Base-by-base conservation (phyloP, 2,888 invertebrate genomes). In the Sclerodermus sp. region DNA sequence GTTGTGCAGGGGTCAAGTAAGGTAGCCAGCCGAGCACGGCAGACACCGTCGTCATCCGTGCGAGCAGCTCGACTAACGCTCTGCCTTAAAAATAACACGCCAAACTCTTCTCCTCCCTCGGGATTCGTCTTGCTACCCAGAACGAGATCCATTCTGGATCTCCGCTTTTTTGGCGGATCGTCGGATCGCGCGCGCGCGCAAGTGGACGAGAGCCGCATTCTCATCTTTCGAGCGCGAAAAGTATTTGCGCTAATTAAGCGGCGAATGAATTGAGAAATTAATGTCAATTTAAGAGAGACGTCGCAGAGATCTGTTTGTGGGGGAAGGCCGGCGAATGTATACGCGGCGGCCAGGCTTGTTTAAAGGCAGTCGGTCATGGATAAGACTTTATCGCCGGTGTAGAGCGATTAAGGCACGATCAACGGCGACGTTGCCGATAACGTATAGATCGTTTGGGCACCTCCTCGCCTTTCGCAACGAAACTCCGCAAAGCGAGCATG, bases 1-100 rank as follows among this genome's bases (percentile, higher is more conserved):
- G 74, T 77, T 77, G 77, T 64, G 70, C 67, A 62, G 76, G 73
- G 77, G 77, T 77, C 76, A 77, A 77, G 73, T 77, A 76, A 77
- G 77, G 76, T 76, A 77, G 70, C 72, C 62, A 67, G 62, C 59
- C 60, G 61, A 61, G 56, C 64, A 71, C 68, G 66, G 65, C 64
- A 68, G 70, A 68, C 69, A 73, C 72, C 73, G 72, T 55, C 49
- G 57, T 67, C 62, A 61, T 60, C 57, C 60, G 55, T 54, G 39
- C 52, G 46, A 43, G 53, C 44, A 23, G 49, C 50, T 53, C 49
- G 57, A 58, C 57, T 50, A 58, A 57, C 57, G n/a, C 57, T 13
- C 16, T 39, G 32, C 45, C 46, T 51, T 51, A 53, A 57, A 58
- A 51, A 58, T 57, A 57, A 23, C 23, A 23, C 23, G 23, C 3